Base-by-base conservation (phyloP, 1,140 invertebrate genomes). In the Drosophila melanogaster region DNA sequence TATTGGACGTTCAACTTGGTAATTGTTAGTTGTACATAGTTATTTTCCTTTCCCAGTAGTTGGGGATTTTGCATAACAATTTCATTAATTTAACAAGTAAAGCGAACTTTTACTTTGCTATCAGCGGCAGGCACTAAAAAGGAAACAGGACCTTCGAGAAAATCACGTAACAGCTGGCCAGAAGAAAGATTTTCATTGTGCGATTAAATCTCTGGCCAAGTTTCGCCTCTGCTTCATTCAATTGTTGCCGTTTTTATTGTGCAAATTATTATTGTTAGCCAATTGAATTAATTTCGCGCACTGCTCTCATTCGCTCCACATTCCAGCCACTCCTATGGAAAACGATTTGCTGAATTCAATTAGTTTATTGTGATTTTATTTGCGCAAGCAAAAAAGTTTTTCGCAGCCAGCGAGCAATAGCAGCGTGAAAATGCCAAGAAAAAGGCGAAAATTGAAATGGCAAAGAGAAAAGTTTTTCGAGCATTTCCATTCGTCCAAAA, bases 191-290 rank as follows among this genome's bases (percentile, higher is more conserved):
- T 41, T 22, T 26, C 38, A 44, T 54, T 73, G 33, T 89, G 61
- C 73, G 83, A 89, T 86, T 89, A 79, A 86, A 73, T 89, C 85
- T 86, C 58, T 51, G 66, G 26, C 46, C 49, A 86, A 89, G 75
- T 86, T 87, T 75, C 24, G 49, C 73, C 47, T 37, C 35, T 43
- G 51, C 61, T 46, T 55, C 71, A 66, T 56, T 64, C 75, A 87
- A 79, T 86, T 89, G 75, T 89, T 87, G 76, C 71, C 66, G 66
- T 83, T 87, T 84, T 87, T 87, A 87, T 87, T 87, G 84, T 84
- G 84, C 84, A 89, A 87, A 87, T 89, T 87, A 87, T 87, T 87
- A 87, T 89, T 87, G 77, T 84, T 77, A 87, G 85, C 73, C 84
- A 87, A 89, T 87, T 89, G 79, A 87, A 89, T 87, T 87, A 89